These are phyloP conservation scores for Ataeniobius toweri DNA, from an alignment of 2,797 vertebrate species.

Conservation along the genomic window DNA sequence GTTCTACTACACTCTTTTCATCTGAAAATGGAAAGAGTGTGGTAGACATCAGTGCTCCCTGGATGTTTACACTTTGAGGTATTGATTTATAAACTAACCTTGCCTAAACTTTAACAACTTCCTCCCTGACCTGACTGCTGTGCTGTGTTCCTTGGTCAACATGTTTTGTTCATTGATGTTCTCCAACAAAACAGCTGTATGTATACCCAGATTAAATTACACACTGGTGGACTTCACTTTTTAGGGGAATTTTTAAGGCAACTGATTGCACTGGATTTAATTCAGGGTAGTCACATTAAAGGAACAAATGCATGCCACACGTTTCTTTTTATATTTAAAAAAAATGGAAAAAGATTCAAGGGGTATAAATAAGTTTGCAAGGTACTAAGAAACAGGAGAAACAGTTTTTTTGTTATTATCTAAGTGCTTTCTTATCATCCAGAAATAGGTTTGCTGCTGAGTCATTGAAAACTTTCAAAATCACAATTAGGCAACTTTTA, in stretches of 20 bases:
- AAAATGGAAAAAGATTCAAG: not conserved
- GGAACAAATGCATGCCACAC: not conserved
- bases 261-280: not conserved
- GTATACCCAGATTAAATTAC: not conserved
- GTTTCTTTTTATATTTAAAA: not conserved
- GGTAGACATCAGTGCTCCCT: not conserved
- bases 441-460: slow-evolving; percentile 18
- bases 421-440: slow-evolving; percentile 7
- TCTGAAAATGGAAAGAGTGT: not conserved
- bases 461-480: slow-evolving; percentile 17
- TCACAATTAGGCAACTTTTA: not conserved
- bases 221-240: not conserved
- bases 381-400: slow-evolving; percentile 14
- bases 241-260: not conserved
- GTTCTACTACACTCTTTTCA: not conserved
- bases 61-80: not conserved
- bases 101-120: not conserved
- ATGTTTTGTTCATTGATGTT: not conserved
- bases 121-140: not conserved
- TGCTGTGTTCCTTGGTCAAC: not conserved
- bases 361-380: not conserved
- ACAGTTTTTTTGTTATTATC: not conserved
- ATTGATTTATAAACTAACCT: not conserved
- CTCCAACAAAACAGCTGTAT: not conserved
- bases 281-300: not conserved